A percentile compares a stretch with the other conserved stretches of the same genome.
These are phyloP conservation scores for Metallyticus violacea DNA, from an alignment of 2,888 invertebrate species.

Conservation along the genomic window DNA sequence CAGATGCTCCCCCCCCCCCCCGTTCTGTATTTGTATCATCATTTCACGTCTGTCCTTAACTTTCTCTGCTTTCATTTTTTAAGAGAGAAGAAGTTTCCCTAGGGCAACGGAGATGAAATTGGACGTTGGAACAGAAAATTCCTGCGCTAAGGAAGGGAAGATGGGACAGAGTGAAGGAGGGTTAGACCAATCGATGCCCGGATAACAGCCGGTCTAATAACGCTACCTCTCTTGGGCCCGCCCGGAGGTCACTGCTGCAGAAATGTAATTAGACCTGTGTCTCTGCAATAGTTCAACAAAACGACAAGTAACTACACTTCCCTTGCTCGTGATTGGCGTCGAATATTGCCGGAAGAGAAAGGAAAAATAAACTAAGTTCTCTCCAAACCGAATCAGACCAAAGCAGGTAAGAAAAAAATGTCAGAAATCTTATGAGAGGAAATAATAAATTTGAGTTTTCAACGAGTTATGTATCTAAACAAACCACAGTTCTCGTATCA, in stretches of 20 bases:
- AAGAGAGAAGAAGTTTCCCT: no score
- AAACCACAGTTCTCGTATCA: no score
- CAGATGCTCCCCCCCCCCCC: not conserved
- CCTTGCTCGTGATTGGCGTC: no score
- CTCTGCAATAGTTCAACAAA: not conserved
- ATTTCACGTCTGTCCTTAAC: not conserved
- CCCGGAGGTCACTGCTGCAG: not conserved
- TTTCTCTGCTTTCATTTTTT: not conserved
- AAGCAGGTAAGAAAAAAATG: no score
- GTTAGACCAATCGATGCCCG: not conserved
- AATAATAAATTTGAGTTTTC: no score
- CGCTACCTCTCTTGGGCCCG: no score
- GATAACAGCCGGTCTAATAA: not conserved
- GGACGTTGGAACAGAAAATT: not conserved
- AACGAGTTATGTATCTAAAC: no score
- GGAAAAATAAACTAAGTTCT: no score
- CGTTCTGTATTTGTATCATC: not conserved
- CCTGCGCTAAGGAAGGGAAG: no score
- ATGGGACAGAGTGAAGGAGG: no score
- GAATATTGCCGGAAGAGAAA: not conserved
- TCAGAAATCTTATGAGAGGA: no score
- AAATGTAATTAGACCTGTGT: not conserved
- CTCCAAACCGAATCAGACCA: no score
- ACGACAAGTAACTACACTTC: not conserved
- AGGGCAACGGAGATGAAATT: not conserved